Evolutionary conservation across 2,888 invertebrate species (phyloP), one percentile per base, ranked within the genome.

Genomic region (Camptogramma bilineatum): DNA sequence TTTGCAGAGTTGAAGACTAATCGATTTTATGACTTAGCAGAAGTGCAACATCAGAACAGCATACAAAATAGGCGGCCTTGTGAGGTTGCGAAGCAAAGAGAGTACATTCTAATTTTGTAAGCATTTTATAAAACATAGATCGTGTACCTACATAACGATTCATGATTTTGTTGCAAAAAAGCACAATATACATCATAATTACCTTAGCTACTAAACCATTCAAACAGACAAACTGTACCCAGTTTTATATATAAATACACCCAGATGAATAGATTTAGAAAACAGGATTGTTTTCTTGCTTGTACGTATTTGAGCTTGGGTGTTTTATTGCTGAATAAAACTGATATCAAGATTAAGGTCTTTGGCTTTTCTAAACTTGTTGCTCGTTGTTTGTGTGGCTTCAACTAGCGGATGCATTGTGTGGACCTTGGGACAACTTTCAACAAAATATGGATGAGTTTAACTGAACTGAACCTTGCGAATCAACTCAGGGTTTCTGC

Each of bases 211-310:
- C 16, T 16, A 17, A 17, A 19, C n/a, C 46, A 17, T 52, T 16
- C 48, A n/a, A 56, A 61, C 61, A 50, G 57, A 65, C 65, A 55
- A 46, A 21, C 34, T n/a, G 19, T n/a, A 8, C 16, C 16, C 19
- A 18, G 44, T 46, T 58, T 47, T 59, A 39, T 57, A 47, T 58
- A 66, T 62, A 51, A 28, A 54, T 39, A 62, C 44, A 34, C 54
- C 44, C 42, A 50, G 66, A 66, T 62, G 61, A 66, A 66, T 66
- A 66, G 72, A 72, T 72, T 72, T 73, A 71, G 70, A 73, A 73
- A 73, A 74, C 73, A 71, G 74, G 73, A 74, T 74, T 74, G 72
- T 72, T 72, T 72, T 72, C 72, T 72, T 67, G 72, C 70, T 72
- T 64, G 69, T 66, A 68, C 72, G 57, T 66, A 66, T 66, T 66